These are phyloP conservation scores for Chymomyza procnemis DNA, from an alignment of 2,888 invertebrate species.

Conservation along the genomic window DNA sequence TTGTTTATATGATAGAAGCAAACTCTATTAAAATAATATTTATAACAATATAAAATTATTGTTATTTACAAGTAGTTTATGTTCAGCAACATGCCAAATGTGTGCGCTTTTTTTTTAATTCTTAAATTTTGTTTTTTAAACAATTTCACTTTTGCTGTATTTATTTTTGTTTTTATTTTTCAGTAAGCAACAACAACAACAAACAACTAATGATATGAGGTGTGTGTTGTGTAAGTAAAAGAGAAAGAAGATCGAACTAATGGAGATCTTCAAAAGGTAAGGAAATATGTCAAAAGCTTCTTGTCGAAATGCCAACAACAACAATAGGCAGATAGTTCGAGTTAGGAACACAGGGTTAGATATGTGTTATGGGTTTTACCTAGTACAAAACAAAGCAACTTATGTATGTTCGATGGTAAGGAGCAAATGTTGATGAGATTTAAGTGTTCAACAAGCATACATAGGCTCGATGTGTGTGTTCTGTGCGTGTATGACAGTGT, in stretches of 20 bases:
- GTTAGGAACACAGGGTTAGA: background rate
- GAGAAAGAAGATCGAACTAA: background rate
- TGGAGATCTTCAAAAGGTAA: background rate
- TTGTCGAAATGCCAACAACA: background rate
- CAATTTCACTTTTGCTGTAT: background rate
- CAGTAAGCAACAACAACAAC: constrained; percentile 1
- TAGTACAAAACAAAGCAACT: background rate
- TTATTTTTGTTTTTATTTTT: background rate
- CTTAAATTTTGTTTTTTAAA: background rate
- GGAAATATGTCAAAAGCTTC: background rate
- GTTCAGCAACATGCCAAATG: background rate
- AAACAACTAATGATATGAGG: background rate
- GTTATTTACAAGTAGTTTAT: background rate
- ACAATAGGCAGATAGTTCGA: constrained; percentile 1
- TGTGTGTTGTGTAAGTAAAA: background rate
- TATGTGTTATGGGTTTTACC: background rate
- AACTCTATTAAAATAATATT: background rate
- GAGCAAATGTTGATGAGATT: background rate
- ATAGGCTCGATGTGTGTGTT: background rate
- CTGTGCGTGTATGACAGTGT: too few relatives aligned
- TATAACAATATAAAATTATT: background rate
- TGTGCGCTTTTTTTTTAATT: background rate
- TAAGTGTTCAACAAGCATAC: background rate
- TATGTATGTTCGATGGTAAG: background rate
- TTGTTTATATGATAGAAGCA: background rate